phyloP scores from a whole-genome alignment of 2,888 invertebrate genomes.

The Euspilapteryx auroguttella region DNA sequence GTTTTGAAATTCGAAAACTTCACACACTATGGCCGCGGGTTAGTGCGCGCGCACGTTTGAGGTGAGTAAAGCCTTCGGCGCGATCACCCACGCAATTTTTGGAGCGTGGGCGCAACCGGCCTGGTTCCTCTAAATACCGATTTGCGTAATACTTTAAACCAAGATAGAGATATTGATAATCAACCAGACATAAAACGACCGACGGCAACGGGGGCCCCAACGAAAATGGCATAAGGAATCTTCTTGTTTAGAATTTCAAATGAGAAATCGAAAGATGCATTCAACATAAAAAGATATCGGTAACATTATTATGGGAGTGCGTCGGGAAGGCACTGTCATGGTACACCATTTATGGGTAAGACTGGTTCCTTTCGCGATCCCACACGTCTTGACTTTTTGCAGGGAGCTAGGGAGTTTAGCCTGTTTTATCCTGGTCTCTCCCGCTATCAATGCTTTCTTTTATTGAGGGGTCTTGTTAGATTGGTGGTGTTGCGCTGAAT shows the following conservation, averaged over 20 bases:
- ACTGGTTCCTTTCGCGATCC: conserved; percentile 56
- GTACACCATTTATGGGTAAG: conserved; percentile 54
- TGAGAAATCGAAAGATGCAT: conserved; percentile 62
- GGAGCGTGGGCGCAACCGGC: conserved; percentile 41
- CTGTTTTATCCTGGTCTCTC: no score
- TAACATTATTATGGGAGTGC: conserved; percentile 59
- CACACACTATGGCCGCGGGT: no score
- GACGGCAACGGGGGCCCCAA: conserved; percentile 41
- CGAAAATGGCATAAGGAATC: conserved; percentile 51
- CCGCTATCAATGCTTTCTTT: no score
- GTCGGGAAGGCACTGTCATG: conserved; percentile 49
- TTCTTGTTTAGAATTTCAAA: conserved; percentile 62
- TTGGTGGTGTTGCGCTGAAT: conserved; percentile 24
- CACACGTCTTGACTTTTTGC: conserved; percentile 58
- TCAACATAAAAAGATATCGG: conserved; percentile 59
- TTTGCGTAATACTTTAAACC: conserved; percentile 50
- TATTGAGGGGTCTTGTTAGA: conserved; percentile 15
- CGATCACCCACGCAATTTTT: conserved; percentile 52
- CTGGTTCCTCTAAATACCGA: conserved; percentile 41
- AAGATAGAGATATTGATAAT: no score
- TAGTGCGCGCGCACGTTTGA: conserved; percentile 49
- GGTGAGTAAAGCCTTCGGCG: conserved; percentile 41
- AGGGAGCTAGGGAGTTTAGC: conserved; percentile 34
- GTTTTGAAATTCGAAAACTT: no score
- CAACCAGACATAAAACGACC: conserved; percentile 31